A percentile compares a stretch with the other conserved stretches of the same genome.
Conservation (phyloP, 2,888 invertebrate genomes). For the Ophion slaviceki region DNA sequence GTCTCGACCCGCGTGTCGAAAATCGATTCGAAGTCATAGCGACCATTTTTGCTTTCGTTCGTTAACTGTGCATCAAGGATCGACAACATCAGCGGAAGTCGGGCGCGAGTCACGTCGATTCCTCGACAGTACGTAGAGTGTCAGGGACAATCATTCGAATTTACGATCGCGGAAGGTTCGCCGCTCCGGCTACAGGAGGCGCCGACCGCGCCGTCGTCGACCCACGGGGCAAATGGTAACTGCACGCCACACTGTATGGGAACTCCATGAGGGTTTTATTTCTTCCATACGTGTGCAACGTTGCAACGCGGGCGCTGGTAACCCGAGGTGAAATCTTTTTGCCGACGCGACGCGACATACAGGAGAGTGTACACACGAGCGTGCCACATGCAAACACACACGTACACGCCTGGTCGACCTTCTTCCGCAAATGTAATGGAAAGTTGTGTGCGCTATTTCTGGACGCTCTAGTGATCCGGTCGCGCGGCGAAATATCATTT, state of each 20-base stretch:
- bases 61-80: background rate
- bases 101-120: background rate
- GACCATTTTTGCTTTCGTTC: background rate
- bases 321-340: constrained; percentile 66
- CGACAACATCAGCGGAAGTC: background rate
- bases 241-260: constrained; percentile 19
- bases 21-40: background rate
- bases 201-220: background rate
- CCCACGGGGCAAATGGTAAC: constrained; percentile 10
- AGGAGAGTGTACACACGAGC: background rate
- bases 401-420: constrained; percentile 70
- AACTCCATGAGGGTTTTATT: constrained; percentile 30
- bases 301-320: constrained; percentile 35
- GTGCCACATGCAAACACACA: constrained; percentile 14
- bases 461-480: constrained; percentile 70
- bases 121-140: background rate
- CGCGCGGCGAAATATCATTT: constrained; percentile 66
- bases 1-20: background rate
- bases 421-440: constrained; percentile 74
- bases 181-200: background rate
- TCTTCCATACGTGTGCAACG: constrained; percentile 52
- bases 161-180: background rate
- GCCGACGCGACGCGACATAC: constrained; percentile 58
- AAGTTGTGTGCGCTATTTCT: constrained; percentile 75
- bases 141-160: background rate